Evolutionary conservation across 2,113 vertebrate species (phyloP).

Genomic region (Malaclemys terrapin): DNA sequence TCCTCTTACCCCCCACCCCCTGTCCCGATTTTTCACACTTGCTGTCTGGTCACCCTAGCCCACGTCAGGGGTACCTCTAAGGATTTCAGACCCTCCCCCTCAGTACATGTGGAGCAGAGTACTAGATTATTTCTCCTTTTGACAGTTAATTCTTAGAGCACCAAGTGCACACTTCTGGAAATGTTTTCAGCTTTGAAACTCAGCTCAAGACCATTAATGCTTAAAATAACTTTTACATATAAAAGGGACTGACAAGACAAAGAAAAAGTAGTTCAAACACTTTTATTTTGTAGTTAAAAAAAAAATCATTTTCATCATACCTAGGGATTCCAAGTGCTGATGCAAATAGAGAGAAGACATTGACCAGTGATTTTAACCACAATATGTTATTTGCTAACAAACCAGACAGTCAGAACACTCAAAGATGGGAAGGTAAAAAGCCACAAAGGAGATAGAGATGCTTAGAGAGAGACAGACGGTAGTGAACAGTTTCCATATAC

Average conservation of each 20-base stretch:
- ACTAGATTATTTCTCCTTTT: background rate
- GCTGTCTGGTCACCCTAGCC: background rate
- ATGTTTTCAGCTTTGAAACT: background rate
- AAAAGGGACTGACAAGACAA: background rate
- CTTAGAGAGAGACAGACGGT: background rate
- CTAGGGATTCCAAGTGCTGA: constrained; percentile 40
- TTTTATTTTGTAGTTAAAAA: constrained; percentile 73
- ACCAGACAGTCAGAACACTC: background rate
- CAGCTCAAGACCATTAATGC: background rate
- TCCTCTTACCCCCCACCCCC: too few species aligned
- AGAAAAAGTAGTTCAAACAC: constrained; percentile 56
- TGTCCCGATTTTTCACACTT: too few species aligned
- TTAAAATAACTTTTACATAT: background rate
- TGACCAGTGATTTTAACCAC: constrained; percentile 3
- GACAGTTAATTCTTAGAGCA: background rate
- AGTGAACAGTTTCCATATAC: background rate
- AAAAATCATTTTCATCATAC: constrained; percentile 27
- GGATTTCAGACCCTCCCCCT: background rate
- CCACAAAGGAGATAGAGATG: background rate
- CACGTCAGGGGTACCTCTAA: background rate
- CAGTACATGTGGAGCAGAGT: background rate
- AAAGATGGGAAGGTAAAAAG: background rate
- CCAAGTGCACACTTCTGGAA: background rate
- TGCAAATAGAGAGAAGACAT: background rate
- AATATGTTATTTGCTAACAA: background rate